These are phyloP conservation scores for Botia kubotai DNA, from an alignment of 2,797 vertebrate genomes.

Conservation along the genomic window DNA sequence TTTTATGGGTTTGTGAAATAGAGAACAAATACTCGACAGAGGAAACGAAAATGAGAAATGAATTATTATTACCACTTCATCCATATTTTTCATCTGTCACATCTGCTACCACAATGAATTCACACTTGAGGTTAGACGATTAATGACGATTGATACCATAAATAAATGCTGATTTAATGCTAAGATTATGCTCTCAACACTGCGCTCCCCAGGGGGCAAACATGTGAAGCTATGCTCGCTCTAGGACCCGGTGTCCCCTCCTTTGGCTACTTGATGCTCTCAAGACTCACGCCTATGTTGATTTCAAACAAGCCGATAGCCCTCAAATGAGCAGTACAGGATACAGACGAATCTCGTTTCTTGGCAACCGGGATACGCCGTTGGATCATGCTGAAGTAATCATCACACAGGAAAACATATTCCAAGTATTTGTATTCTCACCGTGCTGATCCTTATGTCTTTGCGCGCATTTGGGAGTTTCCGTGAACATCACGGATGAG, in stretches of 20 bases:
- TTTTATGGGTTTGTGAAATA: no score
- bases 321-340: not conserved
- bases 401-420: not conserved
- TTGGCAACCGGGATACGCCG: conserved; percentile 2
- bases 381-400: not conserved
- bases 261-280: conserved; percentile 49
- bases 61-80: no score
- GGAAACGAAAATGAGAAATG: not conserved
- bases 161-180: not conserved
- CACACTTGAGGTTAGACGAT: not conserved
- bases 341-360: not conserved
- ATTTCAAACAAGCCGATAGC: not conserved
- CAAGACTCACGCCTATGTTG: conserved; percentile 25
- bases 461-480: conserved; percentile 11
- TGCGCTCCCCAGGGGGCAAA: not conserved
- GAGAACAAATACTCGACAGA: no score
- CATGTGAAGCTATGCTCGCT: conserved; percentile 33
- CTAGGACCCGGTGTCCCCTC: conserved; percentile 54
- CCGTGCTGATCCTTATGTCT: conserved; percentile 9
- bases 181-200: not conserved
- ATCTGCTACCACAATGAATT: not conserved
- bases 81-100: no score
- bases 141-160: not conserved
- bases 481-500: not conserved
- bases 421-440: no score